phyloP scores from a whole-genome alignment of 2,797 vertebrate genomes.

The Gymnothorax javanicus region DNA sequence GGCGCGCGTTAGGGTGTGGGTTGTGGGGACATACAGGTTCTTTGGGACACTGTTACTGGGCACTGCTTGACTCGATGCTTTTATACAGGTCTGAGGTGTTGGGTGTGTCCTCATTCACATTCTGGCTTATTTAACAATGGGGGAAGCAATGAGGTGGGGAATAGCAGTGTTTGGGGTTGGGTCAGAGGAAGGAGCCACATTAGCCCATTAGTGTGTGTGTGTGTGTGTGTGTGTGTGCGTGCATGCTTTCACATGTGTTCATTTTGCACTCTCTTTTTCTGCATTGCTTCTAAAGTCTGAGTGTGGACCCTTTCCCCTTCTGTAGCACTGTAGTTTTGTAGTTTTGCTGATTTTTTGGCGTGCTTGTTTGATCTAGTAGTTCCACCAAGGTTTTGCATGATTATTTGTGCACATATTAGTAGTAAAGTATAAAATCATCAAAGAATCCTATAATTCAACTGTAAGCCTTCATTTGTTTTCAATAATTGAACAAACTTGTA shows the following conservation, averaged over 20 bases:
- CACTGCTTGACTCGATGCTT: constrained; percentile 62
- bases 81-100: constrained; percentile 68
- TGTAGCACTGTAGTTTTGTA: not conserved
- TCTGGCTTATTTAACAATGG: constrained; percentile 45
- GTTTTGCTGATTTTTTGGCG: no score
- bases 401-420: no score
- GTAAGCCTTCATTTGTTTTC: not conserved
- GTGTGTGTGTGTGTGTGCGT: not conserved
- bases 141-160: constrained; percentile 32
- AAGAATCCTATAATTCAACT: not conserved
- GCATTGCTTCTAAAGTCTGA: constrained; percentile 32
- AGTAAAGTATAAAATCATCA: no score
- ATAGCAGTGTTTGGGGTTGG: constrained; percentile 6
- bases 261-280: constrained; percentile 9
- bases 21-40: constrained; percentile 36
- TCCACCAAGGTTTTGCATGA: not conserved
- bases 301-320: not conserved
- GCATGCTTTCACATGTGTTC: not conserved
- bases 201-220: constrained; percentile 2
- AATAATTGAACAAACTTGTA: not conserved
- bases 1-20: constrained; percentile 36
- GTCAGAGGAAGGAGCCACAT: constrained; percentile 5
- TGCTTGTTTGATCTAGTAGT: not conserved
- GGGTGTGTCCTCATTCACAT: constrained; percentile 56
- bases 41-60: constrained; percentile 48